phyloP scores from a whole-genome alignment of 2,797 vertebrate species.

The Geotrypetes seraphini region DNA sequence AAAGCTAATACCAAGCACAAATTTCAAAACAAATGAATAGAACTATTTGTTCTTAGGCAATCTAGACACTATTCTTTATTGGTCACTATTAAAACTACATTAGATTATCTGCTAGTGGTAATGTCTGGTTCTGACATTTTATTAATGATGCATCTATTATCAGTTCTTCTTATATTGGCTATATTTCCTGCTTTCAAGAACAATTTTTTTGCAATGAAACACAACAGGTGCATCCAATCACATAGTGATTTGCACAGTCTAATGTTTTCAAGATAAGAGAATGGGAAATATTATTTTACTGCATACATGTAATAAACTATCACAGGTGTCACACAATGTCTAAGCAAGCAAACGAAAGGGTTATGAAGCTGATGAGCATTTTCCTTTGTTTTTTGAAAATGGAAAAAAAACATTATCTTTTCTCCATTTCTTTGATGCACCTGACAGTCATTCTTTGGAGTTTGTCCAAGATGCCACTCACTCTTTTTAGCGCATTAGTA shows the following conservation, averaged over 20 bases:
- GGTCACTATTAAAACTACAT: constrained; percentile 11
- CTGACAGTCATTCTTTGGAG: constrained; percentile 25
- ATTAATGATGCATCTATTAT: too few relatives aligned
- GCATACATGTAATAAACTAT: constrained; percentile 20
- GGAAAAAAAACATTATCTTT: constrained; percentile 16
- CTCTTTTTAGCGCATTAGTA: constrained; percentile 14
- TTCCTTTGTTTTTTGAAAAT: constrained; percentile 20
- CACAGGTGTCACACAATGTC: constrained; percentile 10
- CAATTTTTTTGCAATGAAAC: too few relatives aligned
- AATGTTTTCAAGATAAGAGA: constrained; percentile 15
- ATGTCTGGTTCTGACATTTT: constrained; percentile 10
- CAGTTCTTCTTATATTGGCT: constrained; percentile 7
- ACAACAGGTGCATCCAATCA: constrained; percentile 20
- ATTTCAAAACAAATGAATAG: too few relatives aligned
- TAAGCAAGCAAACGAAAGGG: constrained; percentile 16
- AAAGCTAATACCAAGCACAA: too few relatives aligned
- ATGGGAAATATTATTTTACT: background rate
- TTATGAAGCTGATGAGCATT: constrained; percentile 16
- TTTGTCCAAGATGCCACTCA: constrained; percentile 5
- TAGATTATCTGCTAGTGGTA: constrained; percentile 20
- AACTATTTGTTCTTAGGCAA: background rate
- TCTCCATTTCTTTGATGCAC: constrained; percentile 1
- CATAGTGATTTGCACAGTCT: constrained; percentile 6
- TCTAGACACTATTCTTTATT: constrained; percentile 20
- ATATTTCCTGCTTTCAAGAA: constrained; percentile 6